Base-by-base conservation (phyloP, 2,797 vertebrate species). In the Poeciliopsis paucimaculata region DNA sequence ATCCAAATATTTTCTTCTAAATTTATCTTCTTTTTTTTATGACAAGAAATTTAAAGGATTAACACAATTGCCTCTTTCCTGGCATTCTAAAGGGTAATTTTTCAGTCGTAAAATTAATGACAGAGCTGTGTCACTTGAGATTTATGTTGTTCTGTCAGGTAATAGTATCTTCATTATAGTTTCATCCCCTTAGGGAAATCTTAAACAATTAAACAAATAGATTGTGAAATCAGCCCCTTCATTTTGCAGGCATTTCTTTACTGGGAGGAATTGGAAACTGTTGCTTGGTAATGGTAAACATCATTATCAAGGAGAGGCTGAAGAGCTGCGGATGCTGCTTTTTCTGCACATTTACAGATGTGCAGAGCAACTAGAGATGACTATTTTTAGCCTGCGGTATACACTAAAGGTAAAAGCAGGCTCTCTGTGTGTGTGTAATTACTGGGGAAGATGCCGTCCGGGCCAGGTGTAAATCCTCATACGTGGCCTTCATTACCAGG, bases 401-500 rank as follows among this genome's bases (percentile, higher is more conserved):
- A 87, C 78, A 85, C 86, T 82, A 86, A 91, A 90, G 82, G 84
- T 86, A 87, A 81, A 76, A 84, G 51, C 66, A 85, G 84, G 82
- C 84, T 80, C 41, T 88, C 79, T 45, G 43, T 85, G 80, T 89
- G 83, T 79, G 11, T 49, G 87, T 92, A 91, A 93, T 92, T 91
- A 87, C 85, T 82, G 84, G 83, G 85, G 82, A 91, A 89, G 86
- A 84, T 79, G 75, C 43, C 16, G 26, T 53, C 77, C 51, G 77
- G 86, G 85, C 82, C 79, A 90, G 87, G 89, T 92, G 83, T 89
- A 94, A 92, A 92, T 93, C 91, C 89, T 90, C 75, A 75, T 78
- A 91, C 90, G 88, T 91, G 86, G 90, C 84, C 90, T 91, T 93
- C 90, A 90, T 94, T 93, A 93, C 39, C 75, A 68, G 77, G 76